Evolutionary conservation across 1,140 invertebrate genomes (phyloP).

Genomic region (Bombus sylvicola): DNA sequence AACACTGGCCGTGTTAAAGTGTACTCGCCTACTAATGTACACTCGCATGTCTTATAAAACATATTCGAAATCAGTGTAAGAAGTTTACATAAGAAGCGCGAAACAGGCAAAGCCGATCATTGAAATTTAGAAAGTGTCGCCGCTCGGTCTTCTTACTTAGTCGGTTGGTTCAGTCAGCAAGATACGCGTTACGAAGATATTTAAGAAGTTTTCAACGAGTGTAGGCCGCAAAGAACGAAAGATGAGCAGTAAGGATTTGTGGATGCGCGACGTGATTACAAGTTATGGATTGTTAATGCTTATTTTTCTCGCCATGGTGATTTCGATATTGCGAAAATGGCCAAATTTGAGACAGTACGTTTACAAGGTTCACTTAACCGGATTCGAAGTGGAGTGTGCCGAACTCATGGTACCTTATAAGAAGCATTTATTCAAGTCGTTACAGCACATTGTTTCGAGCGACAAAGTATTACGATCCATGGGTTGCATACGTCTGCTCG

Average conservation of each 20-base stretch:
- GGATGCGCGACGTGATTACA: slow-evolving; percentile 73
- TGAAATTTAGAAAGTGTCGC: neutral
- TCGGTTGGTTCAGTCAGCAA: neutral
- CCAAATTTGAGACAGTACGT: slow-evolving; percentile 61
- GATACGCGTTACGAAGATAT: no score
- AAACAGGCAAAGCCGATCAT: neutral
- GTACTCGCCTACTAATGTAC: neutral
- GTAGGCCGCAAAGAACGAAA: neutral
- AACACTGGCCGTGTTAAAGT: neutral
- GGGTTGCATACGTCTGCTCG: slow-evolving; percentile 73
- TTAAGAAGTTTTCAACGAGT: neutral
- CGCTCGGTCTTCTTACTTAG: neutral
- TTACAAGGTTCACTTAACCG: slow-evolving; percentile 73
- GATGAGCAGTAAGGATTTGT: slow-evolving; percentile 75
- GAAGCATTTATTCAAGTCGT: slow-evolving; percentile 67
- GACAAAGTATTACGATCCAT: slow-evolving; percentile 68
- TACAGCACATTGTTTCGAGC: slow-evolving; percentile 65
- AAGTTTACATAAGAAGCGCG: neutral
- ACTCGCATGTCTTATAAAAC: neutral
- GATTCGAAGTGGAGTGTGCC: slow-evolving; percentile 77
- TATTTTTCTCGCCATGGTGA: slow-evolving; percentile 17
- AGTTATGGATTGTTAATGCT: slow-evolving; percentile 68
- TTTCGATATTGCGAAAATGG: slow-evolving; percentile 68
- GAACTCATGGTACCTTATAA: slow-evolving; percentile 68
- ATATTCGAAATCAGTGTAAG: no score